Base-by-base conservation (phyloP, 2,113 vertebrate species). In the Casuarius casuarius region DNA sequence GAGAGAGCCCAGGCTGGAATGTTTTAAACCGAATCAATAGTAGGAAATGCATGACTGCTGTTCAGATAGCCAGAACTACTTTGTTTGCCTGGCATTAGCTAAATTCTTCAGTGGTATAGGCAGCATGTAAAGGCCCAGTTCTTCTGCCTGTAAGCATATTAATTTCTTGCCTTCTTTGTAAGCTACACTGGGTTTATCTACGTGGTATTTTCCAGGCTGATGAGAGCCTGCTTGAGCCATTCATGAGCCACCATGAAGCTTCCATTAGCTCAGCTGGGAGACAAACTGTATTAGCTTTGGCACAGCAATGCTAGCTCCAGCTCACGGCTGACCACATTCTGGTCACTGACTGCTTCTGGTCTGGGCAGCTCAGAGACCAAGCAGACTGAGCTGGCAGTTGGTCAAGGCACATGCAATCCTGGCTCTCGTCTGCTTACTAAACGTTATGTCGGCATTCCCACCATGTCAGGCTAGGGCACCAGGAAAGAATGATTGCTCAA, bases 371-470 rank as follows among this genome's bases (percentile, higher is more conserved):
- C 74, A 73, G 78, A 72, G 23, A 83, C 52, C 58, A 65, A 91
- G 81, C 7, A 80, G 75, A 42, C 84, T 89, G 75, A 61, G 54
- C 95, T 96, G 91, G 90, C 82, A 82, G 71, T 62, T 85, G 92
- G 20, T 90, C 95, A 96, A 96, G 84, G 91, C 90, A 96, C 92
- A 94, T 85, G 92, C 85, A 96, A 83, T 88, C 59, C 87, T 91
- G 84, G 94, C 81, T 70, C 67, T 82, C 76, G 74, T 71, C 74
- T 91, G 46, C 49, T 58, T 35, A 28, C 35, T 59, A n/a, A 88
- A 62, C 67, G 87, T 59, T 83, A 51, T 87, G 76, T 67, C 1
- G 5, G 76, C 80, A 72, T 94, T 95, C 87, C 87, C 93, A 89
- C 62, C 81, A 42, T 75, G 65, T 56, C 75, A 46, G 70, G 23